Conservation (phyloP, 2,888 invertebrate species). For the Zaprionus lineosus region DNA sequence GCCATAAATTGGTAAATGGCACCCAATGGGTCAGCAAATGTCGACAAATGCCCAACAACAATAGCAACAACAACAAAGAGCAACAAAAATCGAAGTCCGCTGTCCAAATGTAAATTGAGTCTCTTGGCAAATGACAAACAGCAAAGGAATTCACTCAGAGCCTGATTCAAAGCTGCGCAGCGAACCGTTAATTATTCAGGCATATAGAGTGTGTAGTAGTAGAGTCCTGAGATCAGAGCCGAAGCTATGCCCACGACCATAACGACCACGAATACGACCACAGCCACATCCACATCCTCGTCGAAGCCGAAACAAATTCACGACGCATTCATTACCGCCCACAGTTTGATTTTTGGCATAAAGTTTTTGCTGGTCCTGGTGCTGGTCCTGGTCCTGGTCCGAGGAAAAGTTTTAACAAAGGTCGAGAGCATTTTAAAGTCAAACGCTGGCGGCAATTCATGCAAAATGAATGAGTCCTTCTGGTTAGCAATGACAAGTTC, state of each 20-base stretch:
- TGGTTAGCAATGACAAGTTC: constrained; percentile 55
- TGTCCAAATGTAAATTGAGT: constrained; percentile 64
- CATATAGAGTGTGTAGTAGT: constrained; percentile 5
- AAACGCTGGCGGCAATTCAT: constrained; percentile 65
- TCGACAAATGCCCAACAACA: constrained; percentile 29
- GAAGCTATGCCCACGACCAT: neutral
- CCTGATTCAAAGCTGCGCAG: constrained; percentile 46
- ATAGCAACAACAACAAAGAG: constrained; percentile 11
- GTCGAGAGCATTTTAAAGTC: constrained; percentile 70
- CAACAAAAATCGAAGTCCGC: constrained; percentile 49
- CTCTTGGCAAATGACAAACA: constrained; percentile 49
- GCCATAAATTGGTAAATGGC: constrained; percentile 66
- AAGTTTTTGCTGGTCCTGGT: constrained; percentile 45
- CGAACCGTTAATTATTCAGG: constrained; percentile 71
- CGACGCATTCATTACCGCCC: constrained; percentile 64
- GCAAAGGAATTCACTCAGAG: constrained; percentile 28
- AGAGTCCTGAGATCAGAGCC: neutral
- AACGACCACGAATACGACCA: too few relatives aligned
- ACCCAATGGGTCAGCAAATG: constrained; percentile 54
- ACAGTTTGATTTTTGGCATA: constrained; percentile 66
- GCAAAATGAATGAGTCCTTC: constrained; percentile 64
- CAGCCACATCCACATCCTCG: too few relatives aligned
- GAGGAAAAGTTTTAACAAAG: constrained; percentile 67
- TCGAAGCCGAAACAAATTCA: constrained; percentile 42
- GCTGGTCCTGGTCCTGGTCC: constrained; percentile 22